Base-by-base conservation (phyloP, 2,113 vertebrate genomes). In the Procapra przewalskii region DNA sequence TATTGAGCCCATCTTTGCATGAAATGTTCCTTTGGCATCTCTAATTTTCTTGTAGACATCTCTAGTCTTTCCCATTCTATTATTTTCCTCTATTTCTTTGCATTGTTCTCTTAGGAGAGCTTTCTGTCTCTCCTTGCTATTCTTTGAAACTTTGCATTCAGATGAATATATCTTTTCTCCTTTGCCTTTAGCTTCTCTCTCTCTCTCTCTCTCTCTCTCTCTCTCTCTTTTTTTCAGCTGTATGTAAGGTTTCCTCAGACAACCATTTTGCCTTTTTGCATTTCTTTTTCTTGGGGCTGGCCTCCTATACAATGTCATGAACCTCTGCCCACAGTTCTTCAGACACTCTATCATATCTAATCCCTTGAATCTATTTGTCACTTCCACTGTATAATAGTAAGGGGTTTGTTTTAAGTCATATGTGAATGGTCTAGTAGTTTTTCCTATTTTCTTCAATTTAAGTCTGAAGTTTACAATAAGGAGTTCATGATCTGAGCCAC, bases 121-220 rank as follows among this genome's bases (percentile, higher is more conserved):
- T n/a, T n/a, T n/a, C 16, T 67, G 62, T 67, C 33, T 9, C 33
- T 67, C 33, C 16, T 9, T 19, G 16, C 33, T 67, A n/a, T 67
- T 19, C 62, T 67, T 67, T 67, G 33, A 33, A 67, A 67, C 62
- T 67, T 67, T 5, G 16, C 62, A 67, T n/a, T 67, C 62, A 67
- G 33, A 67, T n/a, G 33, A 67, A 19, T 19, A 5, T 67, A 67
- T n/a, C 16, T 67, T n/a, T 67, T 67, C 62, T 10, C 62, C 33
- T 67, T n/a, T 67, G 62, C 62, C 33, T 67, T 67, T 67, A 67
- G 4, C 16, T n/a, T 55, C 54, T 55, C 19, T 55, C 19, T 57
- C 8, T 57, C 1, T 55, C 0, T 55, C 2, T 25, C 0, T n/a
- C 15, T n/a, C 5, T 45, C 17, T 57, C 8, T 57, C 1, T 55